Base-by-base conservation (phyloP, 2,113 vertebrate species). In the Onychorhynchus coronatus region DNA sequence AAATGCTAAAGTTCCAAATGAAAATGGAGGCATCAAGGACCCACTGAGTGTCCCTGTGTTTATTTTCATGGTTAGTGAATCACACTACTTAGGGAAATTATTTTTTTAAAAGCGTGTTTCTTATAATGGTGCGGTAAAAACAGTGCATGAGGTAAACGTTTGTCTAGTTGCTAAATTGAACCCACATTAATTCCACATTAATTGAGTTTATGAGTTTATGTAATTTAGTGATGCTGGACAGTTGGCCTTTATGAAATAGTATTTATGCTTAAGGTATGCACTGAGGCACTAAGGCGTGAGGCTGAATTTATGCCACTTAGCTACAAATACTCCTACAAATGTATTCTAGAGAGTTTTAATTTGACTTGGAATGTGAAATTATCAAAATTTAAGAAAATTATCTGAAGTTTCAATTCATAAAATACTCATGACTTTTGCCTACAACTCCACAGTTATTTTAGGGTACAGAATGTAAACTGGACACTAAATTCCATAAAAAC, bases 1-100 rank as follows among this genome's bases (percentile, higher is more conserved):
- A 97, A 95, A 95, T 96, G 73, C 71, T 95, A 35, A 85, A 95
- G 47, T 95, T 97, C 91, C 89, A 91, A 94, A 94, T 91, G 88
- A 94, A 93, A 96, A 92, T 86, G 62, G 61, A 94, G 47, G 81
- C 41, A 79, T 88, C 75, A 84, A 96, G 73, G 53, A 95, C 46
- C 47, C 65, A 50, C 56, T 68, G 75, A 94, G 88, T 86, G 72
- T 70, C 27, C 94, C 80, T 83, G 47, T 89, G 89, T 85, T 92
- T 97, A 85, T 66, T 93, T 93, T 92, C 90, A 89, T n/a, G 42
- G 12, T 47, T 53, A 46, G 14, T 5, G 12, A 78, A 46, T 91
- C 90, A 84, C 11, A 3, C 24, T 86, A 65, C 35, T 80, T 92
- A 78, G 18, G 39, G 44, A 52, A 83, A 84, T 61, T 75, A 52